Conservation (phyloP, 2,113 vertebrate genomes). For the Lota lota region DNA sequence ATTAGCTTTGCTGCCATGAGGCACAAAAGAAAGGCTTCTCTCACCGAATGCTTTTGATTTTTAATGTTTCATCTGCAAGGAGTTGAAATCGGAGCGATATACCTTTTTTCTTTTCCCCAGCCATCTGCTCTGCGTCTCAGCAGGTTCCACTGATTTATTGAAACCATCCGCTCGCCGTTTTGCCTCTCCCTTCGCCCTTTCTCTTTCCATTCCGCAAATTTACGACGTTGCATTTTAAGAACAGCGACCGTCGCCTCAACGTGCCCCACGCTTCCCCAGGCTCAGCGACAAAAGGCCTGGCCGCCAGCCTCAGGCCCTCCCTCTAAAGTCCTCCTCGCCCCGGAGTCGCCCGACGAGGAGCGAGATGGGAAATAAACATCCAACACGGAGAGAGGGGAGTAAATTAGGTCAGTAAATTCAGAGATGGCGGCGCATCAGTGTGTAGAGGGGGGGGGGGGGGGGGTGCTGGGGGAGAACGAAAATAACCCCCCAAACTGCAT, state of each 20-base stretch:
- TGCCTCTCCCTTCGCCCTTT: constrained; percentile 17
- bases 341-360: constrained; percentile 1
- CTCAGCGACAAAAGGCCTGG: too few relatives aligned
- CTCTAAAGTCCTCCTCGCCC: constrained; percentile 16
- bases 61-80: constrained; percentile 59
- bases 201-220: constrained; percentile 50
- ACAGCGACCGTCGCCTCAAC: constrained; percentile 48
- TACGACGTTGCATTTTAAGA: constrained; percentile 60
- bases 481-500: constrained; percentile 59
- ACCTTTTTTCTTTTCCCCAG: neutral
- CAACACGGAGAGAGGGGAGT: constrained; percentile 30
- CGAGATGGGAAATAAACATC: constrained; percentile 51
- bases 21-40: constrained; percentile 12
- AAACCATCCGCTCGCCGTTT: constrained; percentile 35
- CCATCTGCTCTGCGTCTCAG: constrained; percentile 71
- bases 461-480: constrained; percentile 46
- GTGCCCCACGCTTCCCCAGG: neutral
- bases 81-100: constrained; percentile 50
- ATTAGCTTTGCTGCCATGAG: constrained; percentile 26
- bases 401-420: constrained; percentile 66
- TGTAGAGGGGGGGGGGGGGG: constrained; percentile 18
- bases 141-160: constrained; percentile 71
- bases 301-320: neutral
- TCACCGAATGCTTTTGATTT: constrained; percentile 41
- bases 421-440: constrained; percentile 46